These are phyloP conservation scores for Andrena minutula DNA, from an alignment of 2,888 invertebrate genomes.

Conservation along the genomic window DNA sequence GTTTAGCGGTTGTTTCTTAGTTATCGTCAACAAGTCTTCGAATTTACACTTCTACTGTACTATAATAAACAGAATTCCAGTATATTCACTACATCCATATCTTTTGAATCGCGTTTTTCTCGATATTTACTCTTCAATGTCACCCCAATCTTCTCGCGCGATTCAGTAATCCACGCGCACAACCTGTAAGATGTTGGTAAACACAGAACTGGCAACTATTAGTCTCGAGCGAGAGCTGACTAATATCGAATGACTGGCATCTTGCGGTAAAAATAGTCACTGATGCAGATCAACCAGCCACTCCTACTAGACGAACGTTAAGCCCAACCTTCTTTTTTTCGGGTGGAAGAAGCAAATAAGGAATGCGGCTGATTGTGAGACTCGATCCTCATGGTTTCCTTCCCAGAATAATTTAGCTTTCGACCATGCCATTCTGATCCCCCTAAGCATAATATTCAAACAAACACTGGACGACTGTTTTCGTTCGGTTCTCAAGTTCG, in stretches of 20 bases:
- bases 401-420: background rate
- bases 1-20: no score
- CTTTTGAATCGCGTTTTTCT: background rate
- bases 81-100: no score
- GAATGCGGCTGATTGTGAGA: background rate
- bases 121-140: background rate
- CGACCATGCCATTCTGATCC: background rate
- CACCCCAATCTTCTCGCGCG: background rate
- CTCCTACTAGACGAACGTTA: background rate
- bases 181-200: constrained; percentile 5
- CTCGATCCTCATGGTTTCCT: background rate
- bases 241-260: constrained; percentile 19
- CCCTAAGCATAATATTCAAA: background rate
- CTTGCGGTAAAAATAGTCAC: background rate
- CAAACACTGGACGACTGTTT: background rate
- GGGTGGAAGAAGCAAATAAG: background rate
- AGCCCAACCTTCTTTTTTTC: background rate
- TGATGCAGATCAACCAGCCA: background rate
- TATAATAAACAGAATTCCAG: no score
- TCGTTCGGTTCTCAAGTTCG: background rate
- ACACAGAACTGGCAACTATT: constrained; percentile 11
- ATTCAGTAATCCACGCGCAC: background rate
- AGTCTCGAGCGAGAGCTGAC: background rate
- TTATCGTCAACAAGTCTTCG: no score
- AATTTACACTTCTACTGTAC: no score